Percentiles rank a stretch among this genome's conserved stretches.
Evolutionary conservation across 1,140 invertebrate genomes (phyloP).

Genomic region (Drosophila bifasciata): DNA sequence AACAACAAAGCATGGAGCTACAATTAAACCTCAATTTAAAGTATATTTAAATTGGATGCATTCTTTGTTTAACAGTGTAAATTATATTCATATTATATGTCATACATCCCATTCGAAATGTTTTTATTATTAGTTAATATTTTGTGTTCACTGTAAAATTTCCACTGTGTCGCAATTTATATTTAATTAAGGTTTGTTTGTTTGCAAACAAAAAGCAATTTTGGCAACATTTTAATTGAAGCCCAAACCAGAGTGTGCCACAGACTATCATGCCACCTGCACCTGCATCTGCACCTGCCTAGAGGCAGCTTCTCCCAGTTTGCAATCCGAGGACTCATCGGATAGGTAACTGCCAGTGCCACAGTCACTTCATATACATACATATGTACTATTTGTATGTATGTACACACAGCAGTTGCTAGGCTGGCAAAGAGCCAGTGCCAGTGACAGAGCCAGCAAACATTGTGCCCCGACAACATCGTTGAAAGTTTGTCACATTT

Average conservation of each 20-base stretch:
- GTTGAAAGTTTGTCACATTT: slow-evolving; percentile 80
- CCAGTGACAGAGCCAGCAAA: slow-evolving; percentile 44
- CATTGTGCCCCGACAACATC: slow-evolving; percentile 48
- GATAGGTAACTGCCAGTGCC: background rate
- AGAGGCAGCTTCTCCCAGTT: slow-evolving; percentile 24
- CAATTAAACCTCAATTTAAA: no score
- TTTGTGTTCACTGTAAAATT: background rate
- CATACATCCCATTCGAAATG: background rate
- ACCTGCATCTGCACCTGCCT: slow-evolving; percentile 36
- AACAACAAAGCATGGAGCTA: no score
- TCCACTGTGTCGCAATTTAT: slow-evolving; percentile 3
- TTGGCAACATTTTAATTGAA: slow-evolving; percentile 76
- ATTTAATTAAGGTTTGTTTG: slow-evolving; percentile 55
- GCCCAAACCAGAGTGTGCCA: slow-evolving; percentile 16
- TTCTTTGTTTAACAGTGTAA: no score
- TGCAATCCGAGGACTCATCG: slow-evolving; percentile 33
- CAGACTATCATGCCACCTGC: slow-evolving; percentile 5
- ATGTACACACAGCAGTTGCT: slow-evolving; percentile 13
- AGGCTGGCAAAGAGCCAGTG: slow-evolving; percentile 46
- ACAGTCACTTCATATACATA: slow-evolving; percentile 18
- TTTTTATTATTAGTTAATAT: no score
- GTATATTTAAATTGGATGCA: no score
- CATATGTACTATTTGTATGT: no score
- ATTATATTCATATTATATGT: background rate
- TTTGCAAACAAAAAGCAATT: slow-evolving; percentile 76